Evolutionary conservation across 2,888 invertebrate genomes (phyloP), one percentile per base, ranked within the genome.

Genomic region (Lepidochrysops patricia): DNA sequence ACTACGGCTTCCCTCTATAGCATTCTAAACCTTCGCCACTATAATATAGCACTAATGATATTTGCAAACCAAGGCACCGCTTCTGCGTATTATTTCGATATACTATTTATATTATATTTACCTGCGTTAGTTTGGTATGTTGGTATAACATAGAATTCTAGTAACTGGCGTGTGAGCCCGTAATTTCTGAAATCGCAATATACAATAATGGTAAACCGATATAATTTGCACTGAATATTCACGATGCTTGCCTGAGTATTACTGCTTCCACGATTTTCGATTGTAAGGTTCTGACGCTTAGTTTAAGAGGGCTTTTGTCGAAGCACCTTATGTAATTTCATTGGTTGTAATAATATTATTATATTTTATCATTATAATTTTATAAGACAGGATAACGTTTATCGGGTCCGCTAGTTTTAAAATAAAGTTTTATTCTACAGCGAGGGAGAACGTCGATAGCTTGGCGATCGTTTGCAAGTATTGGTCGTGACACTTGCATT

Each of bases 401-500:
- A n/a, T n/a, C n/a, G n/a, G n/a, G n/a, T n/a, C n/a, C 12, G 32
- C 9, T 12, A 32, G 32, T 32, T 4, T 19, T 7, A 43, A 2
- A 19, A 43, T 19, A 43, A n/a, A 43, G 43, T 43, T 43, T 19
- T 43, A 15, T 6, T 29, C 1, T 43, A 9, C 4, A 43, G 43
- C 9, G 43, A 6, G 7, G 9, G 43, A 19, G 19, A 43, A 19
- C 29, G 32, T 54, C 54, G 19, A 54, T 54, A 54, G 4, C 32
- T 1, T 15, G 29, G 4, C 54, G 37, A 37, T 15, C n/a, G 54
- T 23, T 19, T 15, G n/a, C n/a, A 26, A 26, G n/a, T 50, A n/a
- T 50, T n/a, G 50, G 29, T 9, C 27, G 52, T 54, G 29, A 32
- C 50, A 50, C 50, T 50, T n/a, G 50, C n/a, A 27, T 27, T 52